A percentile compares a stretch with the other conserved stretches of the same genome.
These are phyloP conservation scores for Stenodera caucasica DNA, from an alignment of 2,888 invertebrate species.

Conservation along the genomic window DNA sequence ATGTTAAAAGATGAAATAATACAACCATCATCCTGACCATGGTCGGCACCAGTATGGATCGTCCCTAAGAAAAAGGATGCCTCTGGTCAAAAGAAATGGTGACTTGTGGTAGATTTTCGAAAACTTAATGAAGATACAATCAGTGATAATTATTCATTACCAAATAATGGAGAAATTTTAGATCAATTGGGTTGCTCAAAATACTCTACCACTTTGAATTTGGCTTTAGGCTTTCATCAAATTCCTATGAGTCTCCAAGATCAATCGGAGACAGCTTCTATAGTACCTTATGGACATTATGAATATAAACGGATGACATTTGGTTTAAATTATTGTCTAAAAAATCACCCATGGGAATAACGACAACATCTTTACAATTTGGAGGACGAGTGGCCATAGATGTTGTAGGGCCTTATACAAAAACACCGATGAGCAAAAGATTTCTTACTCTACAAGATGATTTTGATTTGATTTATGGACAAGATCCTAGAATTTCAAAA, in stretches of 20 bases:
- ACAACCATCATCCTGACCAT: slow-evolving; percentile 28
- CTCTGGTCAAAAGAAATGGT: slow-evolving; percentile 31
- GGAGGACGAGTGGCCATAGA: too few relatives aligned
- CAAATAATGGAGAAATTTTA: slow-evolving; percentile 35
- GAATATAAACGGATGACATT: slow-evolving; percentile 36
- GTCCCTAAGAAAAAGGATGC: slow-evolving; percentile 35
- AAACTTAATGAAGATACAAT: slow-evolving; percentile 36
- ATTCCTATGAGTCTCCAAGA: slow-evolving; percentile 33
- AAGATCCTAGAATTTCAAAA: too few relatives aligned
- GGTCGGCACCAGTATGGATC: slow-evolving; percentile 36
- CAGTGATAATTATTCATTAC: slow-evolving; percentile 30
- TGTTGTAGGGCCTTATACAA: too few relatives aligned
- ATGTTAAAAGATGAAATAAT: slow-evolving; percentile 31
- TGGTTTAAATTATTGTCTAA: too few relatives aligned
- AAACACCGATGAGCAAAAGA: too few relatives aligned
- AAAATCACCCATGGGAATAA: too few relatives aligned
- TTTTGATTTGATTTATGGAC: too few relatives aligned
- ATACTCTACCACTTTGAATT: slow-evolving; percentile 30
- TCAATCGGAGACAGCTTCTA: slow-evolving; percentile 5
- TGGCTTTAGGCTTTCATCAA: slow-evolving; percentile 30
- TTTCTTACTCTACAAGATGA: too few relatives aligned
- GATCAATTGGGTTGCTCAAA: slow-evolving; percentile 34
- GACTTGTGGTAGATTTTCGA: slow-evolving; percentile 34
- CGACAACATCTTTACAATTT: too few relatives aligned
- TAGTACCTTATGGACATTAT: slow-evolving; percentile 20